Evolutionary conservation across 2,113 vertebrate species (phyloP), one percentile per base, ranked within the genome.

Genomic region (Pluvianellus socialis): DNA sequence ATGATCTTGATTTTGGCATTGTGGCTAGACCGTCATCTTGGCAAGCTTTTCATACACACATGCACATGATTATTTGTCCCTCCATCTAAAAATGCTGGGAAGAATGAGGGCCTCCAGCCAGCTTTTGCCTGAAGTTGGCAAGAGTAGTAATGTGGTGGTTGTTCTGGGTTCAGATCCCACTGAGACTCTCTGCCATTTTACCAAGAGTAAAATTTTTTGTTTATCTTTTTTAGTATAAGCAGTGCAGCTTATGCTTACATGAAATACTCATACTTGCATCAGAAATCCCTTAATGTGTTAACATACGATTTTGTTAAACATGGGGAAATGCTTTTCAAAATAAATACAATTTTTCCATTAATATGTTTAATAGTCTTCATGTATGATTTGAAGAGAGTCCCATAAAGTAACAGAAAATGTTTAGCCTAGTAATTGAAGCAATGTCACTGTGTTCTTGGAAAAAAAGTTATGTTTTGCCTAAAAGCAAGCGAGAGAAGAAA

Each of bases 51-150:
- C 71, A 33, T 77, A 75, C 68, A 62, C 95, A 90, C 52, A 95
- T 90, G 88, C 68, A 38, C 75, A 89, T 87, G 56, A 92, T 96
- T 94, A 89, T 56, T 92, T 7, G 4, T 89, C 35, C 62, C 49
- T 91, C 73, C 70, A 4, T 88, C 86, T 91, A n/a, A 89, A 96
- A 90, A 28, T 74, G 77, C 83, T 92, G 91, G 94, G 91, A 94
- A 91, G 80, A 94, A 75, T 30, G 56, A 92, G 33, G 35, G 72
- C 73, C 53, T 81, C 32, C 32, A 75, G 88, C 72, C 86, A 89
- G 68, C 53, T 86, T 74, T 92, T 94, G 90, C 85, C 59, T 92
- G 58, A 75, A 88, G 38, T 24, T 95, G 88, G 93, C 86, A 75
- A 50, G 50, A 62, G 28, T 44, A 21, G 13, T 22, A 49, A 47